Evolutionary conservation across 2,113 vertebrate species (phyloP), one percentile per base, ranked within the genome.

Genomic region (Barbus barbus): DNA sequence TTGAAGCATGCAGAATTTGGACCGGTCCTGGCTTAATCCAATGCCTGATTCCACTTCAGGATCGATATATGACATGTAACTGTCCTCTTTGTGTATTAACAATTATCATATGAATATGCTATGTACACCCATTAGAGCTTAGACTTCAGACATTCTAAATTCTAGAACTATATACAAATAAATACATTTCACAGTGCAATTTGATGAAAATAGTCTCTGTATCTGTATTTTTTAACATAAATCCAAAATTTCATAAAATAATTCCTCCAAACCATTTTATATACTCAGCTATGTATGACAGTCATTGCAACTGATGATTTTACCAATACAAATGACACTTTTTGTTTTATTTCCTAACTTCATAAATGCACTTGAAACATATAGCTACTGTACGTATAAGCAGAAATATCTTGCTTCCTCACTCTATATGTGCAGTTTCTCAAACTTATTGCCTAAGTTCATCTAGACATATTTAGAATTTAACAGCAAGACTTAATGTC

Each of bases 101-200:
- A 80, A 20, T 24, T 36, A 63, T 72, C 33, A 61, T 79, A 18
- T 56, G 26, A 83, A 24, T 58, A 60, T 82, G 77, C 18, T 73
- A 56, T 83, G 48, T 84, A 84, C 82, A 86, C 73, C 56, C 51
- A 78, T 83, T 78, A 78, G 12, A 77, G 71, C 77, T 63, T 56
- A 41, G 56, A 38, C 20, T 51, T 71, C 20, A 46, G 65, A 86
- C 8, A 31, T 78, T 51, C 48, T 51, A 36, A 33, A 77, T 44
- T 46, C 78, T 26, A 53, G 1, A 82, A 48, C 9, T 80, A 60
- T 79, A 65, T 31, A 85, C 46, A 77, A 80, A 85, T 69, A 72
- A 82, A 85, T 83, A 78, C 60, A 86, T 86, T 85, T 89, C 86
- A 88, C 89, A 89, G 86, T 90, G 87, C 78, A 84, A 36, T 82